phyloP scores from a whole-genome alignment of 2,888 invertebrate genomes.

The Actias luna region DNA sequence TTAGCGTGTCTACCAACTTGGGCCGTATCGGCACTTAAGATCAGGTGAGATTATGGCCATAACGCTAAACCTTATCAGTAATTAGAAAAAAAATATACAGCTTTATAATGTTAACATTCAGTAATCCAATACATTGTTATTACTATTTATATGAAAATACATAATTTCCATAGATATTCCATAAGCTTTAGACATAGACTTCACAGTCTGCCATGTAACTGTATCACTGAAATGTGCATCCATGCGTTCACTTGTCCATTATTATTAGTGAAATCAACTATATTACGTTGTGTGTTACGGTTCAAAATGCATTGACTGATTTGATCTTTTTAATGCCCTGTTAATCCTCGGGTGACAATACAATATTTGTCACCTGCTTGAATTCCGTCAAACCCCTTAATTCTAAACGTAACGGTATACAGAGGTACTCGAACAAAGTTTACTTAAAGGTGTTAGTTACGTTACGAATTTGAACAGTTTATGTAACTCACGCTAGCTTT shows the following conservation, averaged over 20 bases:
- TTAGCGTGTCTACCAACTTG: too few relatives aligned
- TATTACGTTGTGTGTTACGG: not conserved
- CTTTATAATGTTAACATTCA: too few relatives aligned
- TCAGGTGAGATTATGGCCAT: too few relatives aligned
- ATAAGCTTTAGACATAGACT: not conserved
- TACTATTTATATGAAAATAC: not conserved
- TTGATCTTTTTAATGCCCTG: not conserved
- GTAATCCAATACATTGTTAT: not conserved
- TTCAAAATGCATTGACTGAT: not conserved
- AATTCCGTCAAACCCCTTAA: slow-evolving; percentile 6
- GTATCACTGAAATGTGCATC: slow-evolving; percentile 1
- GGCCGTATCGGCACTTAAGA: too few relatives aligned
- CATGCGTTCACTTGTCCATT: not conserved
- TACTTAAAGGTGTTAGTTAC: slow-evolving; percentile 4
- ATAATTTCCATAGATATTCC: not conserved
- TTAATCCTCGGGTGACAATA: slow-evolving; percentile 15
- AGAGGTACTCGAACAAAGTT: slow-evolving; percentile 1
- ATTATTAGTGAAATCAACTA: not conserved
- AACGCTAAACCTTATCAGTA: too few relatives aligned
- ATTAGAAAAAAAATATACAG: too few relatives aligned
- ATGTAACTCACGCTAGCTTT: not conserved
- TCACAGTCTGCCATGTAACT: not conserved
- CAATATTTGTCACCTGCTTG: slow-evolving; percentile 34
- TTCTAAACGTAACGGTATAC: slow-evolving; percentile 23
- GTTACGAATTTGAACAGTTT: not conserved